Evolutionary conservation across 2,113 vertebrate species (phyloP).

Genomic region (Cinclus mexicanus): DNA sequence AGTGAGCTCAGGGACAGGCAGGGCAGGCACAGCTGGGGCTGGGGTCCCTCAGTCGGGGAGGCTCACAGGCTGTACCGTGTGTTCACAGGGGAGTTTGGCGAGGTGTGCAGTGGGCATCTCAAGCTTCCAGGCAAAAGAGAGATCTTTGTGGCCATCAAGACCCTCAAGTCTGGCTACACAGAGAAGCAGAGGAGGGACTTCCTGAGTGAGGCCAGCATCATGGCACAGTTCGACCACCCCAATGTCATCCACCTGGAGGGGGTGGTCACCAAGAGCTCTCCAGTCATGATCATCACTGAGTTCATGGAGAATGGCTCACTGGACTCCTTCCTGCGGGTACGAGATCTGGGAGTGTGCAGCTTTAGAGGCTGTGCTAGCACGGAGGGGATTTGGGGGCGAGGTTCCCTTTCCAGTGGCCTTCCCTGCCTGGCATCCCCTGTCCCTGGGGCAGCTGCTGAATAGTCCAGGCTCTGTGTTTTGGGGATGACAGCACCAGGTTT

Average conservation of each 20-base stretch:
- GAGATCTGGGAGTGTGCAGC: background rate
- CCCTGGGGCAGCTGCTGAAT: background rate
- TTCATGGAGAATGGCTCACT: slow-evolving; percentile 98
- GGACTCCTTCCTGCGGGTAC: slow-evolving; percentile 94
- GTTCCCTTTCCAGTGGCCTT: background rate
- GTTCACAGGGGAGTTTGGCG: slow-evolving; percentile 89
- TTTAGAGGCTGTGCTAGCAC: background rate
- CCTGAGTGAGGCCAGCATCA: slow-evolving; percentile 96
- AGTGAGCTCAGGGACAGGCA: accelerated
- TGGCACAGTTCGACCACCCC: slow-evolving; percentile 97
- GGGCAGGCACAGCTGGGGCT: background rate
- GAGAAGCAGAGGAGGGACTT: slow-evolving; percentile 97
- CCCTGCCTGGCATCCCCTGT: background rate
- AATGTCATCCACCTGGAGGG: slow-evolving; percentile 97
- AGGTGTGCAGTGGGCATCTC: slow-evolving; percentile 96
- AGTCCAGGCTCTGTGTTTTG: background rate
- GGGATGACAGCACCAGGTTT: background rate
- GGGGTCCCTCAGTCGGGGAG: accelerated
- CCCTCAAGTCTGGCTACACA: slow-evolving; percentile 93
- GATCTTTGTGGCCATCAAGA: slow-evolving; percentile 98
- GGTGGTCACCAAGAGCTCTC: slow-evolving; percentile 93
- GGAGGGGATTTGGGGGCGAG: background rate
- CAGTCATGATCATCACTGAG: slow-evolving; percentile 96
- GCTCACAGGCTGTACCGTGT: background rate
- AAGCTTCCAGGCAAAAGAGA: slow-evolving; percentile 93